Evolutionary conservation across 2,888 invertebrate genomes (phyloP).

Genomic region (Drosophila aldrichi): DNA sequence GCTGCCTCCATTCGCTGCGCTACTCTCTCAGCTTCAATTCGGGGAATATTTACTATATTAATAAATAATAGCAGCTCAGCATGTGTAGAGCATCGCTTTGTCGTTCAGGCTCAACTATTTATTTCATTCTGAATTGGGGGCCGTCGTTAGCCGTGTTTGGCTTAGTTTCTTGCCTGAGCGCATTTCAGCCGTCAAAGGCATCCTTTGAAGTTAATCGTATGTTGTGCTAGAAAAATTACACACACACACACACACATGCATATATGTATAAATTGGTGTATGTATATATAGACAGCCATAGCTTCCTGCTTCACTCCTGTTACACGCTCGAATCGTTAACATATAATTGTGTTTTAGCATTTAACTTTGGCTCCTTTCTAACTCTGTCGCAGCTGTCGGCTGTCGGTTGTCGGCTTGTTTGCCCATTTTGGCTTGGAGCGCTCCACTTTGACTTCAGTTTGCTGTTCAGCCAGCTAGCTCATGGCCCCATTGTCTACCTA

Average conservation of each 20-base stretch:
- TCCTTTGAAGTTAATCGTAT: slow-evolving; percentile 80
- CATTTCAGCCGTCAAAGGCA: slow-evolving; percentile 73
- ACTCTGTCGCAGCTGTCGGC: slow-evolving; percentile 39
- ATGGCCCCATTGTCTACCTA: slow-evolving; percentile 71
- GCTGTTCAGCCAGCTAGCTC: slow-evolving; percentile 18
- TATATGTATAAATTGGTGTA: slow-evolving; percentile 9
- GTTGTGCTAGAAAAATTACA: slow-evolving; percentile 62
- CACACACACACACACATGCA: slow-evolving; percentile 32
- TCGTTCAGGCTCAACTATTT: slow-evolving; percentile 7
- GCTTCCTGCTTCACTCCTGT: slow-evolving; percentile 42
- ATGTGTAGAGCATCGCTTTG: slow-evolving; percentile 20
- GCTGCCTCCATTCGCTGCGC: slow-evolving; percentile 9
- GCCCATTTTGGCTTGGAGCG: slow-evolving; percentile 59
- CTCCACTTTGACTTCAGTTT: slow-evolving; percentile 49
- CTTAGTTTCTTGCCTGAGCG: slow-evolving; percentile 78
- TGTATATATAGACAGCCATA: slow-evolving; percentile 4
- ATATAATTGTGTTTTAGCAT: slow-evolving; percentile 77
- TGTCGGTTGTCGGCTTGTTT: slow-evolving; percentile 20
- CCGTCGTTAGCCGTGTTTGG: slow-evolving; percentile 55
- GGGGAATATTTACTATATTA: neutral
- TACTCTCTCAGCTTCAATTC: neutral
- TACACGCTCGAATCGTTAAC: slow-evolving; percentile 60
- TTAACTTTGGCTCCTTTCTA: slow-evolving; percentile 67
- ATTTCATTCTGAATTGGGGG: slow-evolving; percentile 14
- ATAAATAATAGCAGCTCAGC: neutral